Evolutionary conservation across 2,888 invertebrate genomes (phyloP).

Genomic region (Ditula angustiorana): DNA sequence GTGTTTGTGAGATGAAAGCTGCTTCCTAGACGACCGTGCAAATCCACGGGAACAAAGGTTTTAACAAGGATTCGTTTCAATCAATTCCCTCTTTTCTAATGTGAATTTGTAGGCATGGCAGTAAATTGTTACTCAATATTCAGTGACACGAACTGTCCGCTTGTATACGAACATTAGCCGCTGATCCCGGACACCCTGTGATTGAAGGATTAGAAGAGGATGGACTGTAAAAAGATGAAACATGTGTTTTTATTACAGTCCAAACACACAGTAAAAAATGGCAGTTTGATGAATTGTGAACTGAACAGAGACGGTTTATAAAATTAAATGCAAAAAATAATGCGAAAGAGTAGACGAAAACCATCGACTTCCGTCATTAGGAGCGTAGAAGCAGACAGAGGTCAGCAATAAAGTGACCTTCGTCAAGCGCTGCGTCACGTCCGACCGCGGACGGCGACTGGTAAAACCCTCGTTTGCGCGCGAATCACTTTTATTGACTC

Average conservation of each 20-base stretch:
- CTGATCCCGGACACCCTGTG: conserved; percentile 35
- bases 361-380: conserved; percentile 72
- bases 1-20: conserved; percentile 74
- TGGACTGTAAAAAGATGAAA: conserved; percentile 31
- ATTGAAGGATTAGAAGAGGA: conserved; percentile 39
- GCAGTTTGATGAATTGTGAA: background rate
- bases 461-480: conserved; percentile 67
- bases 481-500: conserved; percentile 80
- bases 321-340: conserved; percentile 49
- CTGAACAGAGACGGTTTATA: conserved; percentile 16
- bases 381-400: conserved; percentile 77
- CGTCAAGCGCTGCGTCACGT: conserved; percentile 81
- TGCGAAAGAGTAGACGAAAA: conserved; percentile 43
- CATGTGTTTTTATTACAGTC: conserved; percentile 9
- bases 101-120: conserved; percentile 19
- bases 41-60: conserved; percentile 38
- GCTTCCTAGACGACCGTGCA: conserved; percentile 65
- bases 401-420: conserved; percentile 85
- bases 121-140: conserved; percentile 40
- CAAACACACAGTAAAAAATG: background rate
- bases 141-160: conserved; percentile 39
- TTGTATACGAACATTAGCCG: conserved; percentile 37
- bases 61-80: conserved; percentile 40
- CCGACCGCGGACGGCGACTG: conserved; percentile 63
- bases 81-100: conserved; percentile 35